These are phyloP conservation scores for Luperina testacea DNA, from an alignment of 2,888 invertebrate species.

Conservation along the genomic window DNA sequence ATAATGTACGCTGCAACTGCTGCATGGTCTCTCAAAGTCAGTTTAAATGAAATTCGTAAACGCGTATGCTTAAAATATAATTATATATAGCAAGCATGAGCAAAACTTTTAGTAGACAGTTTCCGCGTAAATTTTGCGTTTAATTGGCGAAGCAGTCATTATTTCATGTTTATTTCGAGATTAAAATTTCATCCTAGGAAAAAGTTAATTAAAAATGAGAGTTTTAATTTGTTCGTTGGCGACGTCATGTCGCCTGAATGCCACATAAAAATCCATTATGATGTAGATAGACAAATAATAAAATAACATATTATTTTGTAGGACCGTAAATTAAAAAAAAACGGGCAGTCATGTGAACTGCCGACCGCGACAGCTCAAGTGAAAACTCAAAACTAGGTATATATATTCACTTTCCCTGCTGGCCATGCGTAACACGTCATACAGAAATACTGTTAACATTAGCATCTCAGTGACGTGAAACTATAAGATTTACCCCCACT, in stretches of 20 bases:
- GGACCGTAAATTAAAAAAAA: background rate
- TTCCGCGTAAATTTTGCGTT: background rate
- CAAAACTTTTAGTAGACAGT: background rate
- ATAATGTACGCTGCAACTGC: background rate
- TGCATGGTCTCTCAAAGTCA: background rate
- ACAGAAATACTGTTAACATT: background rate
- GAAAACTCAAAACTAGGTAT: no score
- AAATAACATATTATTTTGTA: background rate
- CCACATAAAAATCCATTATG: no score
- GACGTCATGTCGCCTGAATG: no score
- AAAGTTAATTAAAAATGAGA: constrained; percentile 8
- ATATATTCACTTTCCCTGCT: no score
- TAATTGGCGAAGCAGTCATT: constrained; percentile 24
- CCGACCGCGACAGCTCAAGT: no score
- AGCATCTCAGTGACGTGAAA: background rate
- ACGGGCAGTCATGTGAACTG: no score
- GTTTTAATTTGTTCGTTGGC: background rate
- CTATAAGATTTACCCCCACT: background rate
- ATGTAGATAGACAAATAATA: no score
- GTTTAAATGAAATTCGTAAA: constrained; percentile 9
- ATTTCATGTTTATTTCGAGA: constrained; percentile 12
- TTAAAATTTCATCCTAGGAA: constrained; percentile 9
- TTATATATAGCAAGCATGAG: background rate
- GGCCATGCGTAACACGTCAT: no score
- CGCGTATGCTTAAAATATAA: constrained; percentile 5